Base-by-base conservation (phyloP, 2,888 invertebrate genomes). In the Chymomyza fuscimana region DNA sequence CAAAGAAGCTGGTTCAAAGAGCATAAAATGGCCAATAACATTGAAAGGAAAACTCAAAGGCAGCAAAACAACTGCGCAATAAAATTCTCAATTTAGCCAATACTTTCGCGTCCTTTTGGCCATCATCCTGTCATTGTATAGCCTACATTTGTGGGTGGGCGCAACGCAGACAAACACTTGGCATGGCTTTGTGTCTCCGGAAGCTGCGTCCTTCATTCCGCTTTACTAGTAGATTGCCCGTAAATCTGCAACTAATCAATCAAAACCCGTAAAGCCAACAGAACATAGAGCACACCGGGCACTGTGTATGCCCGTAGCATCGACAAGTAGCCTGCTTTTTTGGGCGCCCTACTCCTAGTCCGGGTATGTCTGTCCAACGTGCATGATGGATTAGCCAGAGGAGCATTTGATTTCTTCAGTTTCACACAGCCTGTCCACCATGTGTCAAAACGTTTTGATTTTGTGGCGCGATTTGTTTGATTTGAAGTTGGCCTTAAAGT, bases 231-330 rank as follows among this genome's bases (percentile, higher is more conserved):
- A 65, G 65, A 63, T 65, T 76, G 73, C 63, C 75, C 66, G 70
- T 72, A 71, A 66, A 74, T 73, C 73, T 70, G 61, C 70, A 69
- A 79, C 78, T 71, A 75, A 77, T 84, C 82, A 81, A 82, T 81
- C 84, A 74, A 63, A 19, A 19, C 52, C 19, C 19, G 52, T 12
- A 52, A 52, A 52, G 52, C 52, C 15, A 52, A 52, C 52, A 52
- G 16, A 4, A 19, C 52, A 52, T 7, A 6, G n/a, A 16, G 19
- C 52, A n/a, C 52, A 52, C 19, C n/a, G 52, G 29, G 50, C 51
- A 29, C 50, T 12, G 50, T 6, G 7, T 19, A 52, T 4, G 22
- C 56, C 56, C 12, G 40, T 40, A 40, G 40, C 40, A 40, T 40
- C 40, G 40, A 40, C 40, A 40, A 40, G 40, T 40, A 40, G 40